Conservation (phyloP, 2,888 invertebrate species). For the Smittia sp. region DNA sequence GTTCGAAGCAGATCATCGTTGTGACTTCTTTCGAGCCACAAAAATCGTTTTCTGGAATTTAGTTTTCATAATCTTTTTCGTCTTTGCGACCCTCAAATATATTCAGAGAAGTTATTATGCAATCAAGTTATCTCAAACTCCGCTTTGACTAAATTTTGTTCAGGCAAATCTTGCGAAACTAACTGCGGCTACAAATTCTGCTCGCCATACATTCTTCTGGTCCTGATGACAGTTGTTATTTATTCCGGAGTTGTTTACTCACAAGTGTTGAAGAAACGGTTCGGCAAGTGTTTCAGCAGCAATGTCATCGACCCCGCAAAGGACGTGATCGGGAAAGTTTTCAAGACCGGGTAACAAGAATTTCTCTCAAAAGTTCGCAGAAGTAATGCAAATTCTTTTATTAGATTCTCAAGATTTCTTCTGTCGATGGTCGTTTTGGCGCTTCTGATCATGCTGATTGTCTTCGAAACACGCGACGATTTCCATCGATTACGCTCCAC, state of each 20-base stretch:
- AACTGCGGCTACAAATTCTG: conserved; percentile 52
- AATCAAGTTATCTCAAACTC: too few relatives aligned
- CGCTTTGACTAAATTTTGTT: neutral
- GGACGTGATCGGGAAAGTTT: conserved; percentile 37
- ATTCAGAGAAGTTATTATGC: too few relatives aligned
- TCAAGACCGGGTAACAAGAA: neutral
- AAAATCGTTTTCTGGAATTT: neutral
- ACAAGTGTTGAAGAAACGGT: conserved; percentile 59
- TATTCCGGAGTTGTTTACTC: conserved; percentile 66
- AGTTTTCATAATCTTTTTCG: neutral
- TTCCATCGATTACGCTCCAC: conserved; percentile 66
- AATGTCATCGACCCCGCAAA: conserved; percentile 50
- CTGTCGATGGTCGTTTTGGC: conserved; percentile 54
- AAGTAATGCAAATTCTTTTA: too few relatives aligned
- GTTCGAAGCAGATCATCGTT: neutral
- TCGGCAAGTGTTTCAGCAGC: conserved; percentile 54
- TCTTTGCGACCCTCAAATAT: neutral
- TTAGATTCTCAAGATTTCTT: conserved; percentile 56
- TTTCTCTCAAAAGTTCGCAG: neutral
- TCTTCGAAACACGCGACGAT: conserved; percentile 61
- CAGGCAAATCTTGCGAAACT: neutral
- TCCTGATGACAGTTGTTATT: conserved; percentile 60
- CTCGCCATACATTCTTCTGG: conserved; percentile 69
- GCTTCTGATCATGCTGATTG: conserved; percentile 49
- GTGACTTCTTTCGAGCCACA: neutral